phyloP scores from a whole-genome alignment of 2,113 vertebrate species.

The Poecilia latipinna region DNA sequence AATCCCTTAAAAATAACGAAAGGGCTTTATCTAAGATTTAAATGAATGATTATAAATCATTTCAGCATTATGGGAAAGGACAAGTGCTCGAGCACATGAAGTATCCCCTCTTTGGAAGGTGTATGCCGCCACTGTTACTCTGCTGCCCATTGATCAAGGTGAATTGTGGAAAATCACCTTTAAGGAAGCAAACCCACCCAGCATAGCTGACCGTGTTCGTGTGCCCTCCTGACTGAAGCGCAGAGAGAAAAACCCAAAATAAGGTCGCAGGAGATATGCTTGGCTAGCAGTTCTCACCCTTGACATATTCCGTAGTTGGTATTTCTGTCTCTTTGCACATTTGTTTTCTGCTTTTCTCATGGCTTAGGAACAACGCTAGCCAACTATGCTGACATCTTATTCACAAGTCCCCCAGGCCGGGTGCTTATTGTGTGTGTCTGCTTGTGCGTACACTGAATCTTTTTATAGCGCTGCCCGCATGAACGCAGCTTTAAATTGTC shows the following conservation, averaged over 20 bases:
- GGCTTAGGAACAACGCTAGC: conserved; percentile 40
- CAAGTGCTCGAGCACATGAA: too few relatives aligned
- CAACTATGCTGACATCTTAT: conserved; percentile 68
- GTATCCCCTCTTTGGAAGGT: too few relatives aligned
- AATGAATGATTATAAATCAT: neutral
- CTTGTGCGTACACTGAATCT: neutral
- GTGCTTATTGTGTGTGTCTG: conserved; percentile 22
- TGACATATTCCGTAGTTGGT: conserved; percentile 63
- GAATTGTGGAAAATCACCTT: conserved; percentile 8
- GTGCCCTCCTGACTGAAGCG: conserved; percentile 30
- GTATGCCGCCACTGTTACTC: neutral
- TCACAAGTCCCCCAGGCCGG: conserved; percentile 48
- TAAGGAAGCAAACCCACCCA: conserved; percentile 42
- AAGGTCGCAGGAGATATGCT: conserved; percentile 42
- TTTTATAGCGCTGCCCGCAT: conserved; percentile 30
- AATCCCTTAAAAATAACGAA: neutral
- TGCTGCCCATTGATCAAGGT: neutral
- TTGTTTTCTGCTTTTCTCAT: conserved; percentile 50
- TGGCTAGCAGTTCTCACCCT: conserved; percentile 63
- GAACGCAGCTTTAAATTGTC: conserved; percentile 12
- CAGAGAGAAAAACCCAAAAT: neutral
- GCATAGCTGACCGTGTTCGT: conserved; percentile 9
- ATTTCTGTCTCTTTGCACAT: conserved; percentile 61
- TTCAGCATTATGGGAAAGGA: neutral
- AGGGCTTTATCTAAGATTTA: neutral